phyloP scores from a whole-genome alignment of 64 coral and sea anemone genomes.

The Dendronephthya gigantea region DNA sequence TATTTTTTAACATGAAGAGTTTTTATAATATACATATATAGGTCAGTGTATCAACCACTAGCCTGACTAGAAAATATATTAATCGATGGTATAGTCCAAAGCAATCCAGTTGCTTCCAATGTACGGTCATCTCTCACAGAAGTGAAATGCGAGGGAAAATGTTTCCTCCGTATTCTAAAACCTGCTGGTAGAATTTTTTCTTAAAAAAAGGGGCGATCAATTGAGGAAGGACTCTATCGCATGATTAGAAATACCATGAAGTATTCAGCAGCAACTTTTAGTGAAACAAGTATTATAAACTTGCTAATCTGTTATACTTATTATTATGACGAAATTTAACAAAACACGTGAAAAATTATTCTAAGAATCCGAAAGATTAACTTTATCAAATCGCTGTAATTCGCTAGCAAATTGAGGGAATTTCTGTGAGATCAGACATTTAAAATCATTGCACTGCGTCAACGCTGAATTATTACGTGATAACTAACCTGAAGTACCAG shows the following conservation, averaged over 20 bases:
- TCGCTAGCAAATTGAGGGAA: neutral
- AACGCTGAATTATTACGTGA: neutral
- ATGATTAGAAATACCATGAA: no score
- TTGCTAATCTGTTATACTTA: no score
- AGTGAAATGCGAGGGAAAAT: neutral
- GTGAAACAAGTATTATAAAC: no score
- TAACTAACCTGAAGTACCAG: neutral
- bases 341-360: no score
- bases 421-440: neutral
- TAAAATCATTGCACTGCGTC: neutral
- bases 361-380: no score
- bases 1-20: neutral
- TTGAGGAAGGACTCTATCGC: no score
- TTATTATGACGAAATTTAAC: no score
- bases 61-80: conserved; percentile 1
- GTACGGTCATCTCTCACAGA: neutral
- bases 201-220: no score
- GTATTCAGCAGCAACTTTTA: no score
- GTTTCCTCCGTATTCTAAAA: neutral
- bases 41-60: conserved; percentile 6
- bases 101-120: neutral
- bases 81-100: neutral
- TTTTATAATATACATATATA: conserved; percentile 10
- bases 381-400: no score
- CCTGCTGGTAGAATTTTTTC: no score